Base-by-base conservation (phyloP, 2,888 invertebrate species). In the Campaea margaritaria region DNA sequence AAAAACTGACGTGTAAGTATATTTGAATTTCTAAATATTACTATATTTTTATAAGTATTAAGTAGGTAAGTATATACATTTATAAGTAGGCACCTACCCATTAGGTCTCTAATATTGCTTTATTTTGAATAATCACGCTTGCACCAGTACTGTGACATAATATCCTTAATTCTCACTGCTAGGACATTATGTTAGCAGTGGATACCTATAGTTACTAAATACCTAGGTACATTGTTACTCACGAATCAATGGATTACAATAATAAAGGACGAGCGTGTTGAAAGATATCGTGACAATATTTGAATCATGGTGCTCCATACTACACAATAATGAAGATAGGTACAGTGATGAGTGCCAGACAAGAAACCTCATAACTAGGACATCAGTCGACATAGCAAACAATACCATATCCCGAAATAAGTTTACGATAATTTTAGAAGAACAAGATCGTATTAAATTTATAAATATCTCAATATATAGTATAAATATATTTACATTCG, bases 401-500 rank as follows among this genome's bases (percentile, higher is more conserved):
- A 73, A 82, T 83, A 85, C 72, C 74, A 79, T 83, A 80, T 82
- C 76, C 79, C 76, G 81, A 88, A 89, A 89, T 82, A 82, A 83
- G 76, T 74, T 80, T 79, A 88, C 81, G 81, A 86, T 86, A 86
- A 84, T 81, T 85, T 89, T 86, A 89, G 87, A 91, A 91, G 91
- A 91, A 89, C 89, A 89, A 90, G 89, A 90, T 85, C 85, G 85
- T 91, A 89, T 87, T 91, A 87, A 91, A 87, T 89, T 90, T 89
- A 91, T 91, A 91, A 91, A 91, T 91, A 91, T 91, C 85, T 91
- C 88, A 89, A 86, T 91, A 86, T 91, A 88, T 56, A 86, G 81
- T 89, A 91, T 91, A 92, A 92, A 91, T 92, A 91, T 92, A 92
- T 92, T 89, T 92, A 92, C 92, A 92, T 50, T 86, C 79, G 78